Evolutionary conservation across 2,113 vertebrate species (phyloP).

Genomic region (Scolopax mira): DNA sequence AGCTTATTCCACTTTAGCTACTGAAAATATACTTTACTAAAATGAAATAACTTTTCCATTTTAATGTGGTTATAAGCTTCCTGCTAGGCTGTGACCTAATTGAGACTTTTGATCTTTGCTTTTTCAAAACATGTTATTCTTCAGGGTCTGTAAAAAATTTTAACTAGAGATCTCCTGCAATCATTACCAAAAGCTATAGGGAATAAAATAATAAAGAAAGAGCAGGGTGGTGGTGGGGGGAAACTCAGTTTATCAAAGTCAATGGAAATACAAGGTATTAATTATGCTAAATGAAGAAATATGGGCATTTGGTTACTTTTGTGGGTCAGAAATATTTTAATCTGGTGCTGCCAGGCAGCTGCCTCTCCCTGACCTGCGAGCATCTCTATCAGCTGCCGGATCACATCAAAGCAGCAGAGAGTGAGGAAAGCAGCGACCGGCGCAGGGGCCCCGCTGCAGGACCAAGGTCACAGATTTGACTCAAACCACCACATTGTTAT

Average conservation of each 20-base stretch:
- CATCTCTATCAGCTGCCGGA: conserved; percentile 66
- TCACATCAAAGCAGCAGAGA: conserved; percentile 73
- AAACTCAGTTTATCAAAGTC: conserved; percentile 74
- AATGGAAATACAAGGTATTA: conserved; percentile 81
- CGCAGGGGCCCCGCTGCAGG: neutral
- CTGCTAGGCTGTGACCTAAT: conserved; percentile 75
- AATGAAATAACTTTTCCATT: conserved; percentile 74
- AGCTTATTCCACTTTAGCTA: conserved; percentile 1
- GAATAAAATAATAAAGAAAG: neutral
- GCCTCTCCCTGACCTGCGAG: conserved; percentile 54
- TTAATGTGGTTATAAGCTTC: conserved; percentile 76
- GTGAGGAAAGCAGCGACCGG: conserved; percentile 56
- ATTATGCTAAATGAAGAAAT: conserved; percentile 88
- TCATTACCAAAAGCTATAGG: conserved; percentile 66
- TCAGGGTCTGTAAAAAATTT: conserved; percentile 74
- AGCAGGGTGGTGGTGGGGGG: neutral
- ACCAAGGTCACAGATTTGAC: conserved; percentile 57
- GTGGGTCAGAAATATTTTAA: conserved; percentile 72
- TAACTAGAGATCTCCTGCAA: conserved; percentile 62
- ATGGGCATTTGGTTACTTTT: conserved; percentile 68
- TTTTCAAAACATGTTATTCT: conserved; percentile 67
- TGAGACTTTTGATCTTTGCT: conserved; percentile 78
- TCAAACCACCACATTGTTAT: conserved; percentile 35
- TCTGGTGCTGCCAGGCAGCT: conserved; percentile 70
- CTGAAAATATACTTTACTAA: conserved; percentile 47